A percentile compares a stretch with the other conserved stretches of the same genome.
phyloP scores from a whole-genome alignment of 2,797 vertebrate genomes.

The Amniataba percoides region DNA sequence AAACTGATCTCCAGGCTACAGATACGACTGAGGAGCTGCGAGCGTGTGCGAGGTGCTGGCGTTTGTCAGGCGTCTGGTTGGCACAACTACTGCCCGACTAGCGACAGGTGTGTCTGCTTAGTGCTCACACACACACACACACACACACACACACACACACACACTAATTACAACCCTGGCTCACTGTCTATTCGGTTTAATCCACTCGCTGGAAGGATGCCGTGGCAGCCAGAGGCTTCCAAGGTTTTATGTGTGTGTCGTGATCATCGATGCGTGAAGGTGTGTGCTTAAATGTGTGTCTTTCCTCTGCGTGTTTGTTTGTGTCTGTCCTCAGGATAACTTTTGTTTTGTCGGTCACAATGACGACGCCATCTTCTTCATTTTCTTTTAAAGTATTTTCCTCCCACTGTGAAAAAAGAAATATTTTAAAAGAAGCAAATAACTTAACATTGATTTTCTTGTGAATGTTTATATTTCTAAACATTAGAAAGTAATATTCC shows the following conservation, averaged over 20 bases:
- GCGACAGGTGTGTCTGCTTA: slow-evolving; percentile 56
- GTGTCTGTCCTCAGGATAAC: slow-evolving; percentile 8
- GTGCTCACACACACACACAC: slow-evolving; percentile 30
- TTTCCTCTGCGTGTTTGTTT: not conserved
- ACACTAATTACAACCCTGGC: slow-evolving; percentile 55
- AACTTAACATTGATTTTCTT: not conserved
- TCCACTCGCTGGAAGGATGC: slow-evolving; percentile 46
- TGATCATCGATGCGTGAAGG: slow-evolving; percentile 18
- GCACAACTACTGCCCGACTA: slow-evolving; percentile 13
- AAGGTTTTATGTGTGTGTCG: slow-evolving; percentile 25
- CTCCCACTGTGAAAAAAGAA: no score
- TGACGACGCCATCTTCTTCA: not conserved
- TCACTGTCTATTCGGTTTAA: slow-evolving; percentile 45
- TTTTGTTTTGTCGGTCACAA: not conserved
- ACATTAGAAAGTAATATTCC: not conserved
- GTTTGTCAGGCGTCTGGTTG: slow-evolving; percentile 37
- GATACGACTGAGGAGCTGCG: not conserved
- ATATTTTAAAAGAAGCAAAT: not conserved
- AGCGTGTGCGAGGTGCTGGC: slow-evolving; percentile 29
- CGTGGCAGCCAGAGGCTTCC: slow-evolving; percentile 40
- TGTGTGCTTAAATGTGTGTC: not conserved
- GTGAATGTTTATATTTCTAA: not conserved
- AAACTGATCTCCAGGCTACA: slow-evolving; percentile 16
- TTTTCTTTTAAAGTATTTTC: not conserved
- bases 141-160: slow-evolving; percentile 37